phyloP scores from a whole-genome alignment of 2,888 invertebrate genomes.

The Eilema griseolum region DNA sequence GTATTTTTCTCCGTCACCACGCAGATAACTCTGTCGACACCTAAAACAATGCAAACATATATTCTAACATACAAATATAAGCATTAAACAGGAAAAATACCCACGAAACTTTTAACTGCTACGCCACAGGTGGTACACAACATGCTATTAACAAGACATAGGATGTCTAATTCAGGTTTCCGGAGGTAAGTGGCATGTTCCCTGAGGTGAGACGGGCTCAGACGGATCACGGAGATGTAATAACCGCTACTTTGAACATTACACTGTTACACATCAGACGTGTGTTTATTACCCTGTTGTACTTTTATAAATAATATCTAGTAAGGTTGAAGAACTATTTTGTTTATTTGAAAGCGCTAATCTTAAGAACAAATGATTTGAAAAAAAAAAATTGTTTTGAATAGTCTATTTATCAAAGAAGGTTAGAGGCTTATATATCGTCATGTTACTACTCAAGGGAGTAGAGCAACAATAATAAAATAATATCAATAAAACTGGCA shows the following conservation, averaged over 20 bases:
- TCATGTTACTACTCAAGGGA: no score
- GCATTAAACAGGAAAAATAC: neutral
- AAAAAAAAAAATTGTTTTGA: no score
- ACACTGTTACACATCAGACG: neutral
- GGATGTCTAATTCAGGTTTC: conserved; percentile 32
- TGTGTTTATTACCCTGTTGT: conserved; percentile 1
- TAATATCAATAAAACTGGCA: no score
- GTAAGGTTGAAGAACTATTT: no score
- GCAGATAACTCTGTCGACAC: no score
- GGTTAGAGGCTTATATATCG: no score
- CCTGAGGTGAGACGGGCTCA: conserved; percentile 39
- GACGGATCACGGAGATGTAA: conserved; percentile 43
- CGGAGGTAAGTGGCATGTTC: conserved; percentile 45
- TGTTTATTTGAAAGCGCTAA: no score
- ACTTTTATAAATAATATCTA: neutral
- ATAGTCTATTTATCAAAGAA: no score
- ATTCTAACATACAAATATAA: neutral
- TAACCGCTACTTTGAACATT: conserved; percentile 47
- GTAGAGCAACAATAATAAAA: no score
- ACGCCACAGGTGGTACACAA: neutral
- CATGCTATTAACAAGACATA: conserved; percentile 9
- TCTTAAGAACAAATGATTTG: no score
- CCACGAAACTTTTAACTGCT: neutral
- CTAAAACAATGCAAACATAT: no score
- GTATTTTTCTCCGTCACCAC: no score